A percentile compares a stretch with the other conserved stretches of the same genome.
These are phyloP conservation scores for Dromococcyx pavoninus DNA, from an alignment of 2,797 vertebrate genomes.

Conservation along the genomic window DNA sequence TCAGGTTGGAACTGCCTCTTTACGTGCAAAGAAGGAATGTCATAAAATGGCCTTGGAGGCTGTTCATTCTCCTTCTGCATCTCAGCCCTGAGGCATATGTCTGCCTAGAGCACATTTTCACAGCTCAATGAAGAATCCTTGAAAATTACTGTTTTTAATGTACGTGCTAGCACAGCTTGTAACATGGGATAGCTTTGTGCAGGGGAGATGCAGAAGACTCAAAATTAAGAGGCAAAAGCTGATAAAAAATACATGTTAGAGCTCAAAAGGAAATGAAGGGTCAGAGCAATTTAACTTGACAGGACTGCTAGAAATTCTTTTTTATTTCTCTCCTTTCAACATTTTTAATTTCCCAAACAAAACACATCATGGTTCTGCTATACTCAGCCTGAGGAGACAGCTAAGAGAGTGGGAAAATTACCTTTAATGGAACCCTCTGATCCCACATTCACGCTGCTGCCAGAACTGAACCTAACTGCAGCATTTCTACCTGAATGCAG, in stretches of 20 bases:
- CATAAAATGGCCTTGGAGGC: background rate
- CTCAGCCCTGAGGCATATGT: background rate
- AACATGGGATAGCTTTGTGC: background rate
- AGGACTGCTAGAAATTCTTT: background rate
- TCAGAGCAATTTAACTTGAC: background rate
- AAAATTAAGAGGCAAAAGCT: conserved; percentile 27
- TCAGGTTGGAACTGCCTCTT: background rate
- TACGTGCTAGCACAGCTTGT: background rate
- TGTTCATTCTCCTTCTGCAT: background rate
- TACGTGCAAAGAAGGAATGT: background rate
- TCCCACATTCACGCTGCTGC: background rate
- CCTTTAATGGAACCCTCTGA: background rate
- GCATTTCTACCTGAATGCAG: background rate
- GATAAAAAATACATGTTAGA: conserved; percentile 11
- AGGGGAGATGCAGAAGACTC: background rate
- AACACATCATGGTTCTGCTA: background rate
- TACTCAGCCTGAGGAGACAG: background rate
- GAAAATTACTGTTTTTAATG: conserved; percentile 9
- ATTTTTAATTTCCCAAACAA: conserved; percentile 6
- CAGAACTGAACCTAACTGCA: background rate
- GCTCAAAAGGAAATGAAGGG: background rate
- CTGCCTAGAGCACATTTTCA: conserved; percentile 10
- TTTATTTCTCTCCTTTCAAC: background rate
- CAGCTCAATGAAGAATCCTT: background rate
- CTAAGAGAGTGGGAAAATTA: background rate